phyloP scores from a whole-genome alignment of 2,113 vertebrate species.

The Penelope pileata region DNA sequence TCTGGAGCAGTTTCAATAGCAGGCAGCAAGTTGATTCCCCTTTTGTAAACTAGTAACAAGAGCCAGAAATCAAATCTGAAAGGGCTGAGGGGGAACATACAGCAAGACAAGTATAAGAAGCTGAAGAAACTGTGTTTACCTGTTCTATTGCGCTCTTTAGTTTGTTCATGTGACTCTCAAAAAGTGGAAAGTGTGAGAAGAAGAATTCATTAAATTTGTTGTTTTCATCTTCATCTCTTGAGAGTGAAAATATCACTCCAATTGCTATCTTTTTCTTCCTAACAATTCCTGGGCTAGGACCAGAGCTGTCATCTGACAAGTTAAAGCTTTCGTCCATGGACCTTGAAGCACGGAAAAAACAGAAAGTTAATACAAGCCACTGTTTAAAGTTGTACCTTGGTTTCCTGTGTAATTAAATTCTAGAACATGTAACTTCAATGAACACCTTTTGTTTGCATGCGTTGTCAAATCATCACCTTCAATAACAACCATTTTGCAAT shows the following conservation, averaged over 20 bases:
- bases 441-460: background rate
- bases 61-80: background rate
- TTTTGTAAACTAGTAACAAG: background rate
- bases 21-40: background rate
- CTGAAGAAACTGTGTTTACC: constrained; percentile 74
- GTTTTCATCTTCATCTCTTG: constrained; percentile 90
- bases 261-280: constrained; percentile 99
- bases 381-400: background rate
- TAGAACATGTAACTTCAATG: background rate
- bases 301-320: constrained; percentile 93
- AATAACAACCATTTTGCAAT: background rate
- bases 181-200: constrained; percentile 98
- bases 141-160: constrained; percentile 97
- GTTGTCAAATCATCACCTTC: background rate
- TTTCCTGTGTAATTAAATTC: background rate
- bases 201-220: constrained; percentile 97
- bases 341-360: constrained; percentile 76
- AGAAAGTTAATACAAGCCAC: constrained; percentile 6
- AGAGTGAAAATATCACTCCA: constrained; percentile 94
- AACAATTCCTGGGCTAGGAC: constrained; percentile 86
- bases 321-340: constrained; percentile 99
- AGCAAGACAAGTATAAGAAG: background rate
- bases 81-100: background rate
- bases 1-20: background rate
- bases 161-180: constrained; percentile 99